Percentiles rank a stretch among this genome's conserved stretches.
phyloP scores from a whole-genome alignment of 2,888 invertebrate genomes.

The Patella depressa region DNA sequence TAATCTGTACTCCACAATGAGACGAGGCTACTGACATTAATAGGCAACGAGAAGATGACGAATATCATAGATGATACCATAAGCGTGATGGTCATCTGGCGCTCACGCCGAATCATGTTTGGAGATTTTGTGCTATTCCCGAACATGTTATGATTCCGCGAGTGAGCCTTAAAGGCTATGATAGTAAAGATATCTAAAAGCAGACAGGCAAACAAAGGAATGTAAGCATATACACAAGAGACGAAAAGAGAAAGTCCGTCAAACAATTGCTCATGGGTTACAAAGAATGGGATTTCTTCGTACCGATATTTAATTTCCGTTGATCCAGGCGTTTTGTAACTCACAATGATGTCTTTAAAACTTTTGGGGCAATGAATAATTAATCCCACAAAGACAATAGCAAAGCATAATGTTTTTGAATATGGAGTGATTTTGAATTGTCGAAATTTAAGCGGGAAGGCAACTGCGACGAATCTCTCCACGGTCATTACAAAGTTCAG shows the following conservation, averaged over 20 bases:
- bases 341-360: neutral
- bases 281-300: neutral
- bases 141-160: neutral
- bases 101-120: neutral
- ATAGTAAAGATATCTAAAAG: neutral
- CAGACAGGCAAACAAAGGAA: conserved; percentile 3
- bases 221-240: neutral
- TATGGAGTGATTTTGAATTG: neutral
- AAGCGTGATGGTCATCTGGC: neutral
- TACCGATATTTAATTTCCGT: neutral
- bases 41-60: neutral
- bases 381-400: neutral
- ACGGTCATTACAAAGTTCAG: neutral
- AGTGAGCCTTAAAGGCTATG: neutral
- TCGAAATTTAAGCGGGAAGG: neutral
- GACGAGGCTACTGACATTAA: neutral
- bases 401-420: neutral
- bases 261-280: neutral
- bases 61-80: neutral
- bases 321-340: neutral
- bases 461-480: neutral
- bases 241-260: neutral
- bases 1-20: neutral
- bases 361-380: neutral
- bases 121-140: too few relatives aligned